Conservation (phyloP, 2,888 invertebrate genomes). For the Flexamia atlantica region DNA sequence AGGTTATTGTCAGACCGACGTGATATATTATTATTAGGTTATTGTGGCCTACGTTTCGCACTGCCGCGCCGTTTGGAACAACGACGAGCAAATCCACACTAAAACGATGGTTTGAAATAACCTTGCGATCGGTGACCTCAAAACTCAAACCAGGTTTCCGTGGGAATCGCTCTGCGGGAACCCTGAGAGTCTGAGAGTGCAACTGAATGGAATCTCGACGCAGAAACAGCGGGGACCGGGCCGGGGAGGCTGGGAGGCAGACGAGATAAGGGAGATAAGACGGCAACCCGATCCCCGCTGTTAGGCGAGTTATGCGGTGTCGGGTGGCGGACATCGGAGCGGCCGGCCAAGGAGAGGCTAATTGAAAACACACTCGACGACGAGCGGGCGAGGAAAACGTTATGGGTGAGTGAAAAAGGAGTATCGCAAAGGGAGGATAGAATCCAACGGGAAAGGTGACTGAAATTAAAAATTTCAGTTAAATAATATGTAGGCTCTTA, state of each 20-base stretch:
- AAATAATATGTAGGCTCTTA: no score
- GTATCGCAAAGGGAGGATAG: no score
- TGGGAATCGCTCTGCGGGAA: not conserved
- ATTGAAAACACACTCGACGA: conserved; percentile 28
- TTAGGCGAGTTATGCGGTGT: conserved; percentile 44
- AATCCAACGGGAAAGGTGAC: no score
- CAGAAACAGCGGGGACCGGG: not conserved
- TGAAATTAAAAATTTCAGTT: no score
- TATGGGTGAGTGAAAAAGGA: no score
- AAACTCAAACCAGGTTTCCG: not conserved
- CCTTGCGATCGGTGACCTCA: not conserved
- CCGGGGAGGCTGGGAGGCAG: not conserved
- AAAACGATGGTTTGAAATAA: no score
- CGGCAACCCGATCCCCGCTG: conserved; percentile 23
- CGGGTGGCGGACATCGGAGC: conserved; percentile 30
- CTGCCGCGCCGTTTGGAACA: no score
- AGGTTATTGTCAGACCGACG: no score
- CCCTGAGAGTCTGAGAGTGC: not conserved
- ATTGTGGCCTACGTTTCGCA: no score
- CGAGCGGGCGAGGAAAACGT: no score
- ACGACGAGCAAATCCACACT: no score
- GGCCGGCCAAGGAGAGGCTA: conserved; percentile 15
- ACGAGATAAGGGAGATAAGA: conserved; percentile 32
- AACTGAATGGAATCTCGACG: not conserved
- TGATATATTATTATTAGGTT: no score